These are phyloP conservation scores for Cydia amplana DNA, from an alignment of 1,140 invertebrate species.

Conservation along the genomic window DNA sequence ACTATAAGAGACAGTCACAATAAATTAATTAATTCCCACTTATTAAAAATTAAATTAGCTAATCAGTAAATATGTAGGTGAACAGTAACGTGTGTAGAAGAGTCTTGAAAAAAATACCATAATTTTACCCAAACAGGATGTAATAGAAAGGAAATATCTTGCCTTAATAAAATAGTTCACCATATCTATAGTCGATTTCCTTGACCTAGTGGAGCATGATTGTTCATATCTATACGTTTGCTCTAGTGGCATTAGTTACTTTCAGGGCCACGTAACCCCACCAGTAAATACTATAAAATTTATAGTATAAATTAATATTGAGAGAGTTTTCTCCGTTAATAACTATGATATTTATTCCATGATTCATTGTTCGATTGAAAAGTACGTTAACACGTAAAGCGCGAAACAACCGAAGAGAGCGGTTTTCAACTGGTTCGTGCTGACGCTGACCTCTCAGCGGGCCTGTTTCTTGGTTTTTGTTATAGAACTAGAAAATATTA, in stretches of 20 bases:
- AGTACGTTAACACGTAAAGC: conserved; percentile 14
- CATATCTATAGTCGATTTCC: conserved; percentile 47
- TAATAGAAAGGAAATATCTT: neutral
- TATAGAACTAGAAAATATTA: neutral
- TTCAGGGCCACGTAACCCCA: conserved; percentile 43
- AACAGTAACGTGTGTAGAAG: too few species aligned
- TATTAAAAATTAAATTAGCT: too few species aligned
- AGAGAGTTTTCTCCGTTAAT: neutral
- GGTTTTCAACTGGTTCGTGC: conserved; percentile 6
- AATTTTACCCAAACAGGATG: neutral
- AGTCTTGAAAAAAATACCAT: too few species aligned
- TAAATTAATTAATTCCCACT: too few species aligned
- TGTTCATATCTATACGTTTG: conserved; percentile 52
- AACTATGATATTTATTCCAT: neutral
- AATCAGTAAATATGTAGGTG: too few species aligned
- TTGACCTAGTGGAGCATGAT: conserved; percentile 63
- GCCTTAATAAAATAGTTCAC: neutral
- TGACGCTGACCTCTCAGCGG: neutral
- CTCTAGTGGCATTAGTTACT: conserved; percentile 42
- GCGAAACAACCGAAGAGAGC: neutral
- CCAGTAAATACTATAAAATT: conserved; percentile 37
- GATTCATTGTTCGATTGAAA: neutral
- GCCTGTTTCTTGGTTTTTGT: neutral
- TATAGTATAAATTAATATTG: too few species aligned
- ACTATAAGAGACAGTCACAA: too few species aligned